Evolutionary conservation across 2,888 invertebrate species (phyloP).

Genomic region (Kryphioiulus occultus): DNA sequence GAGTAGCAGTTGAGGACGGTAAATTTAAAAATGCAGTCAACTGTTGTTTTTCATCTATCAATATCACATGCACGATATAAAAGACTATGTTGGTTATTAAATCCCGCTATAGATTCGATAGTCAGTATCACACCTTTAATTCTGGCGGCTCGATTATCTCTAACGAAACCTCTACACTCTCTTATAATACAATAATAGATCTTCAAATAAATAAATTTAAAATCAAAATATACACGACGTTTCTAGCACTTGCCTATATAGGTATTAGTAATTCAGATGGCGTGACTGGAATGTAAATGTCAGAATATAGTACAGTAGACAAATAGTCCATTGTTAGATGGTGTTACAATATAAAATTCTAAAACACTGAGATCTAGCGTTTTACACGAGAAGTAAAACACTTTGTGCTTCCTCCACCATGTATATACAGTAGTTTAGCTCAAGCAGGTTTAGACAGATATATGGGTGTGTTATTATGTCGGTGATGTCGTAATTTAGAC

Average conservation of each 20-base stretch:
- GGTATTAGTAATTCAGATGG: neutral
- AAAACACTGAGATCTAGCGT: neutral
- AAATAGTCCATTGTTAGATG: neutral
- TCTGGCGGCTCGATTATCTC: neutral
- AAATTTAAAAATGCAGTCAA: neutral
- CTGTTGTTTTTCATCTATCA: neutral
- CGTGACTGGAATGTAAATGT: neutral
- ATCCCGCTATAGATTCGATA: neutral
- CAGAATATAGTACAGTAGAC: neutral
- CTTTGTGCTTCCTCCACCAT: neutral
- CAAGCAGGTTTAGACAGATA: neutral
- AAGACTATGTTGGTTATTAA: neutral
- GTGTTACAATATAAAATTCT: no score
- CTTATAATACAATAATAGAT: slow-evolving; percentile 12
- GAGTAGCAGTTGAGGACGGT: slow-evolving; percentile 9
- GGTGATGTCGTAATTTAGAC: neutral
- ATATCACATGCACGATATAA: neutral
- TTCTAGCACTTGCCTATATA: neutral
- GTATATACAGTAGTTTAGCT: neutral
- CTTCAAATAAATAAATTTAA: slow-evolving; percentile 1
- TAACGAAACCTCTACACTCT: neutral
- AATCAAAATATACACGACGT: neutral
- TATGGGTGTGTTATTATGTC: no score
- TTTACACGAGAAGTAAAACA: neutral
- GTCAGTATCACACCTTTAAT: neutral